Percentiles rank a stretch among this genome's conserved stretches.
Evolutionary conservation across 2,888 invertebrate species (phyloP).

Genomic region (Dugesia japonica): DNA sequence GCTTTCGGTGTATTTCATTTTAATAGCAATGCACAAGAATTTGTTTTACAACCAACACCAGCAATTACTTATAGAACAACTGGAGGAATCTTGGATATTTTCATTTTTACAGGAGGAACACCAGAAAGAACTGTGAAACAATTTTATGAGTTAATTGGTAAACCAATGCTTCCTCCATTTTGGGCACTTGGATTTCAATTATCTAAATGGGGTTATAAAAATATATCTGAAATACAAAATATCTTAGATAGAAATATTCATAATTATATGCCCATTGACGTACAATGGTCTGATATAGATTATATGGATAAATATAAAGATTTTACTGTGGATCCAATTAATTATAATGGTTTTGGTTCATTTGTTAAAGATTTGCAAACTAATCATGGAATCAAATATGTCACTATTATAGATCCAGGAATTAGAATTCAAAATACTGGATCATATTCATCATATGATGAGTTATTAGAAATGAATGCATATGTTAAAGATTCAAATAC

Average conservation of each 20-base stretch:
- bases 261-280: conserved; percentile 43
- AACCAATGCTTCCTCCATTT: conserved; percentile 67
- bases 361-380: conserved; percentile 38
- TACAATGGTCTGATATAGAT: conserved; percentile 43
- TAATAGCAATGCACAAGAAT: conserved; percentile 59
- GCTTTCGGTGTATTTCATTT: conserved; percentile 60
- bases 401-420: conserved; percentile 33
- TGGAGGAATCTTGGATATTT: conserved; percentile 67
- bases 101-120: conserved; percentile 61
- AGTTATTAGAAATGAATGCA: conserved; percentile 38
- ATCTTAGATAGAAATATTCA: conserved; percentile 41
- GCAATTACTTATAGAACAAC: conserved; percentile 66
- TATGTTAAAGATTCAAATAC: conserved; percentile 53
- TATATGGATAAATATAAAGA: conserved; percentile 41
- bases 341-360: conserved; percentile 38
- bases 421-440: conserved; percentile 3
- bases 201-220: conserved; percentile 54
- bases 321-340: conserved; percentile 39
- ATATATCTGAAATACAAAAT: conserved; percentile 39
- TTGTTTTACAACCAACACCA: conserved; percentile 55
- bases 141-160: conserved; percentile 53
- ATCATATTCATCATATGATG: conserved; percentile 40
- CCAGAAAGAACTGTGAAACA: conserved; percentile 52
- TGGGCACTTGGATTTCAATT: conserved; percentile 76
- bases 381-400: conserved; percentile 32